Base-by-base conservation (phyloP, 37 sponge, comb jelly and placozoan genomes). In the Cladorhizidae sp. region DNA sequence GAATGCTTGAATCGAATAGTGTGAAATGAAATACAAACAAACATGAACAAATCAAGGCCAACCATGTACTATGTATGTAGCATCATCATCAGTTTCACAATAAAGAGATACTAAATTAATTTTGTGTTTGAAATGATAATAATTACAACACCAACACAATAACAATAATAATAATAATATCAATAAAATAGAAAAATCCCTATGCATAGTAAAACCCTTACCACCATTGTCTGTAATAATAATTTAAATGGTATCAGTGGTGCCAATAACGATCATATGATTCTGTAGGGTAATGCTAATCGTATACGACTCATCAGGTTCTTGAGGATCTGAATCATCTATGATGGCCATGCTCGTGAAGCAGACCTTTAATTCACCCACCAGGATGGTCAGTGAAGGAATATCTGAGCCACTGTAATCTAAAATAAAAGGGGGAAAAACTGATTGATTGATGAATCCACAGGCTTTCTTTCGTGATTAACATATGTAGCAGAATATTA, bases 1-100 rank as follows among this genome's bases (percentile, higher is more conserved):
- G 72, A 33, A 20, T 64, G 49, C 32, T 64, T 74, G 50, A 82
- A 73, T 15, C 43, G 42, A 32, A 82, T 64, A 31, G 28, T 22
- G 2, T 43, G 65, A 41, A 50, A 74, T 82, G 64, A 8, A 67
- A 32, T 1, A 51, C 17, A 45, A 37, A 36, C 36, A 68, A 5
- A 68, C 31, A n/a, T 37, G n/a, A n/a, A 36, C 37, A 68, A 31
- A 68, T 3, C n/a, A 68, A 31, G 21, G 31, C 5, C 12, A 28
- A 5, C 5, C 25, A 15, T 61, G 14, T 38, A 50, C 36, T n/a
- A n/a, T n/a, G n/a, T 39, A 50, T 40, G 49, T 67, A n/a, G 42
- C 50, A 51, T 67, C 65, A n/a, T 52, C 5, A 50, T 6, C 28
- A 37, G 15, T 45, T 63, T n/a, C n/a, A n/a, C n/a, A n/a, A n/a